A percentile compares a stretch with the other conserved stretches of the same genome.
Conservation (phyloP, 2,888 invertebrate species). For the Dichetophora obliterata region DNA sequence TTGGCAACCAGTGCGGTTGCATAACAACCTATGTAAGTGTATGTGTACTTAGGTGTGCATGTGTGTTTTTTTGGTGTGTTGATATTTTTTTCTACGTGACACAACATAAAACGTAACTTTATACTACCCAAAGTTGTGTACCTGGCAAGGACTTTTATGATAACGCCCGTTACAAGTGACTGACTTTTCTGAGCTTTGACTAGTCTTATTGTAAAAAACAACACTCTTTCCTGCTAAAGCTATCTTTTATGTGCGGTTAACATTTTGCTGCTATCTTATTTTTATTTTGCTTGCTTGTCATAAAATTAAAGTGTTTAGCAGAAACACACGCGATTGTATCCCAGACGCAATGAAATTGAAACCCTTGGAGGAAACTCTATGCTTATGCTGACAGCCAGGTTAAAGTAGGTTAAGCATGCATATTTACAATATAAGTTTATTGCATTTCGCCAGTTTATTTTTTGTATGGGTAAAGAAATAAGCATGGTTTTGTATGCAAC, state of each 20-base stretch:
- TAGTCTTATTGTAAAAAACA: background rate
- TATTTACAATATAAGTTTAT: constrained; percentile 8
- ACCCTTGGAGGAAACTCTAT: background rate
- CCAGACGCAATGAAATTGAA: no score
- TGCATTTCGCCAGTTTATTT: background rate
- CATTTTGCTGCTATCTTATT: background rate
- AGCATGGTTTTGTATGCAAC: no score
- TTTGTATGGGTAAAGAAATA: no score
- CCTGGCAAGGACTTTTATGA: constrained; percentile 24
- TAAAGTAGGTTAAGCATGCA: constrained; percentile 7
- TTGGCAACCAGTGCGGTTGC: background rate
- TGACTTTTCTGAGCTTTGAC: constrained; percentile 22
- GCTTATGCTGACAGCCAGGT: background rate
- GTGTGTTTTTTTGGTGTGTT: background rate
- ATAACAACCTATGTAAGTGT: background rate
- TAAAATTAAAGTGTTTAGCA: constrained; percentile 20
- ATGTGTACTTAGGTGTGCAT: background rate
- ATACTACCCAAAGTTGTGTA: background rate
- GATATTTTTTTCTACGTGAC: background rate
- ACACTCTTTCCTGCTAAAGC: no score
- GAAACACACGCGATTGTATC: background rate
- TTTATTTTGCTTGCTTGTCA: background rate
- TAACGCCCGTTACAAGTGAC: constrained; percentile 22
- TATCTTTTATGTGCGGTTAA: constrained; percentile 2
- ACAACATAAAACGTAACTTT: constrained; percentile 17